phyloP scores from a whole-genome alignment of 2,888 invertebrate species.

The Halictus ligatus region DNA sequence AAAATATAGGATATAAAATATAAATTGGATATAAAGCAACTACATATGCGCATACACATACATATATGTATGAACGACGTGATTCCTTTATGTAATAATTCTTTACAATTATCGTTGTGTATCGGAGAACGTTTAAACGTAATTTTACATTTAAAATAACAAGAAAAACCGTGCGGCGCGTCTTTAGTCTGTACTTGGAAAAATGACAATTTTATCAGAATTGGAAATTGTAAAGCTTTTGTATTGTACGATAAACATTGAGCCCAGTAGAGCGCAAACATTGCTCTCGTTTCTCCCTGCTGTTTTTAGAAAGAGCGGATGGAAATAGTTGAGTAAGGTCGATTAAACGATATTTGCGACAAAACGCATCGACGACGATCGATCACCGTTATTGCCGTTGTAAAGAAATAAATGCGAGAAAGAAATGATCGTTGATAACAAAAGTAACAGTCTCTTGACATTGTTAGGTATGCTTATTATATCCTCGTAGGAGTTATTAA shows the following conservation, averaged over 20 bases:
- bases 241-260: neutral
- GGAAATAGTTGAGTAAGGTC: too few relatives aligned
- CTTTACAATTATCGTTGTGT: neutral
- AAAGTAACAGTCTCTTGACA: neutral
- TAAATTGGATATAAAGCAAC: constrained; percentile 10
- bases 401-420: neutral
- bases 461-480: constrained; percentile 16
- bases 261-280: neutral
- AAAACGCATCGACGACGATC: neutral
- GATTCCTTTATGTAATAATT: neutral
- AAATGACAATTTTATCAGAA: neutral
- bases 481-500: constrained; percentile 26
- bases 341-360: neutral
- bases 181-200: neutral
- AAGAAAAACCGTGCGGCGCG: neutral
- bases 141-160: neutral
- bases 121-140: neutral
- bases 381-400: neutral
- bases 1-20: neutral
- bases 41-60: neutral
- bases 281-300: neutral
- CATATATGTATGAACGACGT: too few relatives aligned
- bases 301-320: neutral
- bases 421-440: neutral
- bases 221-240: neutral